Percentiles rank a stretch among this genome's conserved stretches.
These are phyloP conservation scores for Speoplatyrhinus poulsoni DNA, from an alignment of 2,113 vertebrate species.

Conservation along the genomic window DNA sequence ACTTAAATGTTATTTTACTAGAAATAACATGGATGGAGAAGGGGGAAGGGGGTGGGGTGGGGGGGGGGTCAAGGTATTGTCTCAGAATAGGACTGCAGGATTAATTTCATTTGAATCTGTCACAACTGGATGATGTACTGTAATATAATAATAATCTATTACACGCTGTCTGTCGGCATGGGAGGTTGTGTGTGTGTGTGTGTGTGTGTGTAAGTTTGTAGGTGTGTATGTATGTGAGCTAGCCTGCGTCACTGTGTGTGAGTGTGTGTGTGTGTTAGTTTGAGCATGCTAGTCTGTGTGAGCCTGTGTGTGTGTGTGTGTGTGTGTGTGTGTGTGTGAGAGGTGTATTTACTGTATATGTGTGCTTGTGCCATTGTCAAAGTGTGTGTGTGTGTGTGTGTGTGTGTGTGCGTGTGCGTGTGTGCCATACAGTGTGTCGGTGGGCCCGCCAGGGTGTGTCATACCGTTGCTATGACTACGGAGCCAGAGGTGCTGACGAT, in stretches of 20 bases:
- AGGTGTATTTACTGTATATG: neutral
- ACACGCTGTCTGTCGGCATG: too few relatives aligned
- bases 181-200: neutral
- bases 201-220: neutral
- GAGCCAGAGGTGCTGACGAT: slow-evolving; percentile 56
- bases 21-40: neutral
- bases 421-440: too few relatives aligned
- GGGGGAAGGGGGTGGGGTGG: neutral
- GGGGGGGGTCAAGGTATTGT: neutral
- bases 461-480: neutral
- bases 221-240: neutral
- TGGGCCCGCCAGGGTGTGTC: too few relatives aligned
- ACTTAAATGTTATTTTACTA: neutral
- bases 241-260: neutral
- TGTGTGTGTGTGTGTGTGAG: slow-evolving; percentile 3
- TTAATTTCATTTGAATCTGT: neutral
- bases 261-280: neutral
- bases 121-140: too few relatives aligned
- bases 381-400: too few relatives aligned
- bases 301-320: neutral
- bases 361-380: too few relatives aligned
- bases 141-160: too few relatives aligned
- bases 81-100: neutral
- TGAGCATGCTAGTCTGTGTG: neutral
- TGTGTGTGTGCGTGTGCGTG: too few relatives aligned